Percentiles rank a stretch among this genome's conserved stretches.
Evolutionary conservation across 2,113 vertebrate genomes (phyloP).

Genomic region (Hiodon tergisus): DNA sequence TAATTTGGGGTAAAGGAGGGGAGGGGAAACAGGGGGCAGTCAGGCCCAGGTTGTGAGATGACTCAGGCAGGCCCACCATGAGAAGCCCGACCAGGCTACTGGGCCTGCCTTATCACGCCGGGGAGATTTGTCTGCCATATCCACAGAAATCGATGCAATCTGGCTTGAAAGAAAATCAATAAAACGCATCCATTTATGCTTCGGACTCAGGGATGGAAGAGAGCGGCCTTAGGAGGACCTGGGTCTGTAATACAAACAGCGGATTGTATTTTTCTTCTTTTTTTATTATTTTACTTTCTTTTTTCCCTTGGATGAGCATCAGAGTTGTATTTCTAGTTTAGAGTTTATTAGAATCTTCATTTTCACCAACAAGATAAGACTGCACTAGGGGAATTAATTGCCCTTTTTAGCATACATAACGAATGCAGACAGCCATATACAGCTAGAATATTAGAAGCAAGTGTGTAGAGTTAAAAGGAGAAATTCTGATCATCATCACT

Average conservation of each 20-base stretch:
- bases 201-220: constrained; percentile 62
- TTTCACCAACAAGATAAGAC: too few relatives aligned
- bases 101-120: constrained; percentile 70
- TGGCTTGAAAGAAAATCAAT: constrained; percentile 97
- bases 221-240: constrained; percentile 74
- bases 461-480: too few relatives aligned
- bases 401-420: too few relatives aligned
- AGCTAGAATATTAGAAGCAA: too few relatives aligned
- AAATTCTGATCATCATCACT: too few relatives aligned
- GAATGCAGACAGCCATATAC: too few relatives aligned
- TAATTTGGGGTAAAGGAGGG: constrained; percentile 70
- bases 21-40: constrained; percentile 62
- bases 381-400: too few relatives aligned
- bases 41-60: constrained; percentile 74
- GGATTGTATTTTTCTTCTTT: not conserved
- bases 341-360: too few relatives aligned
- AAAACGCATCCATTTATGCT: constrained; percentile 90
- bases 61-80: constrained; percentile 69
- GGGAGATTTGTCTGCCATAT: constrained; percentile 86
- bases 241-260: constrained; percentile 65
- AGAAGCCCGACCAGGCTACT: constrained; percentile 63
- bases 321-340: too few relatives aligned
- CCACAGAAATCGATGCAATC: constrained; percentile 87
- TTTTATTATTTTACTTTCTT: too few relatives aligned
- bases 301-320: too few relatives aligned